A percentile compares a stretch with the other conserved stretches of the same genome.
Evolutionary conservation across 1,140 invertebrate genomes (phyloP).

Genomic region (Glomeris maerens): DNA sequence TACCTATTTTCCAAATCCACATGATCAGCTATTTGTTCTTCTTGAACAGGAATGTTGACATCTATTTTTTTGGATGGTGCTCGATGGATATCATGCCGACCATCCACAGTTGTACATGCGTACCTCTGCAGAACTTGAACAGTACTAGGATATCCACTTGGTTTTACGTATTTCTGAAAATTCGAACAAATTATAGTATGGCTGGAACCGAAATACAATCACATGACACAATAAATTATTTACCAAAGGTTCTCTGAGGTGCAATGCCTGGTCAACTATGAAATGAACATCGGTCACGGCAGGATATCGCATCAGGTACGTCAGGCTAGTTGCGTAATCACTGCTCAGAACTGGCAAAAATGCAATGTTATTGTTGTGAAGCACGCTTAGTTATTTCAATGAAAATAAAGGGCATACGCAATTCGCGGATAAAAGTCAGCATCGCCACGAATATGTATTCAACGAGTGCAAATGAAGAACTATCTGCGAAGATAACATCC

Average conservation of each 20-base stretch:
- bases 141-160: constrained; percentile 6
- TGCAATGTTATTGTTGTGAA: neutral
- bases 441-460: constrained; percentile 63
- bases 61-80: constrained; percentile 14
- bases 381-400: neutral
- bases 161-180: constrained; percentile 10
- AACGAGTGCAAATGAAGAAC: constrained; percentile 49
- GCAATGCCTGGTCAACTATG: constrained; percentile 46
- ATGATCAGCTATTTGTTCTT: too few species aligned
- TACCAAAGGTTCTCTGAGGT: constrained; percentile 39
- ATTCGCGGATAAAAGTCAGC: constrained; percentile 50
- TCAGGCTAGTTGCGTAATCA: constrained; percentile 48
- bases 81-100: constrained; percentile 8
- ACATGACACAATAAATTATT: neutral
- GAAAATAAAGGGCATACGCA: constrained; percentile 39
- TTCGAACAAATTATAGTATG: neutral
- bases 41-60: too few species aligned
- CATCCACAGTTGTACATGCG: constrained; percentile 6
- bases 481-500: constrained; percentile 64
- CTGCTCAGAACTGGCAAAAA: constrained; percentile 40
- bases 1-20: too few species aligned
- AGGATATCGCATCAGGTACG: constrained; percentile 50
- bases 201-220: neutral
- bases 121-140: neutral
- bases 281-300: constrained; percentile 43